Evolutionary conservation across 2,797 vertebrate species (phyloP), one percentile per base, ranked within the genome.

Genomic region (Galago senegalensis): DNA sequence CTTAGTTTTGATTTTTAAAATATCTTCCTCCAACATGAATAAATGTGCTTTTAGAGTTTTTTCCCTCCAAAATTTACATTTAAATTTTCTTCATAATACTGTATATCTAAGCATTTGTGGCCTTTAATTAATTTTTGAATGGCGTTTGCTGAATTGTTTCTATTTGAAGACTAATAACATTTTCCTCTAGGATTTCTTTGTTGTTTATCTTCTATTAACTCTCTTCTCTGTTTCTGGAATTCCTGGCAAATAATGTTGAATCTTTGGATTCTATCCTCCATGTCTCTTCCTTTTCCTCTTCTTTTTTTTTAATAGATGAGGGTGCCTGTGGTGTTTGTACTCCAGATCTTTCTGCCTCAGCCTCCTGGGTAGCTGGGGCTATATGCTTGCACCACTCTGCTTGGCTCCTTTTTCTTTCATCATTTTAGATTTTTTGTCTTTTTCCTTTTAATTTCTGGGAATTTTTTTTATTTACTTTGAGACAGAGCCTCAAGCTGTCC

Each of bases 371-470:
- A 79, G 21, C n/a, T 25, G 53, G 76, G 53, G 23, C 76, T 37
- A 5, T 13, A 79, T 13, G 53, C 21, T 4, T 14, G 13, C 13
- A 21, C 12, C n/a, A 37, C n/a, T 25, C 0, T 67, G 31, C 31
- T 31, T 67, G 31, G 21, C 7, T 25, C 43, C 67, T 8, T 67
- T 83, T 65, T 76, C n/a, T 70, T 90, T 72, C 40, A 81, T 85
- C 20, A n/a, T 70, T 84, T 79, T 63, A 31, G 53, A 90, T n/a
- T 34, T 43, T 82, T 94, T 90, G 23, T 63, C 43, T 91, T 94
- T 80, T 81, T 29, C 37, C n/a, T 67, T 46, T 75, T 58, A 56
- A 34, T 34, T 34, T 34, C 34, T 34, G 34, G 34, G 34, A 34
- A 40, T 40, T 40, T 40, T 40, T 40, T 40, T 40, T 40, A 34